phyloP scores from a whole-genome alignment of 2,888 invertebrate species.

The Drosophila birchii region DNA sequence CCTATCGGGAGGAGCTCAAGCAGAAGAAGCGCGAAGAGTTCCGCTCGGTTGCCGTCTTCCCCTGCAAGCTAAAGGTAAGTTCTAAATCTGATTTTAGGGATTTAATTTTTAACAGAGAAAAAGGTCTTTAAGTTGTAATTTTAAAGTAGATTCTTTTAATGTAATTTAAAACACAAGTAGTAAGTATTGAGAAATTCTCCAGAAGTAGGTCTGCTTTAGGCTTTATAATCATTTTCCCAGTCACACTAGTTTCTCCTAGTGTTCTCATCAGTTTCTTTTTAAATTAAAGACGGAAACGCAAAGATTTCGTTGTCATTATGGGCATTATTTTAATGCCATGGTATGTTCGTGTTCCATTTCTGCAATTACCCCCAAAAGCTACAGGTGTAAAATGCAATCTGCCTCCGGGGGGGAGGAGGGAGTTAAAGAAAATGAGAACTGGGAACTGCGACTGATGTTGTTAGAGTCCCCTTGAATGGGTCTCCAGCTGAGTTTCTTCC shows the following conservation, averaged over 20 bases:
- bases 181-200: no score
- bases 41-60: slow-evolving; percentile 98
- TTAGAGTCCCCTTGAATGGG: slow-evolving; percentile 33
- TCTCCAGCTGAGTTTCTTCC: slow-evolving; percentile 66
- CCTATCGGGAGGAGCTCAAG: slow-evolving; percentile 95
- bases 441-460: slow-evolving; percentile 1
- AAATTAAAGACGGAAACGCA: slow-evolving; percentile 11
- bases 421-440: slow-evolving; percentile 16
- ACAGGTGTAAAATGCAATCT: slow-evolving; percentile 83
- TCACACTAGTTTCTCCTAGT: not conserved
- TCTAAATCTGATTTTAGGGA: no score
- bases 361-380: slow-evolving; percentile 74
- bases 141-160: not conserved
- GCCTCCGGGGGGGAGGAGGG: slow-evolving; percentile 49
- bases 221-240: not conserved
- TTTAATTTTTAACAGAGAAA: not conserved
- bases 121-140: not conserved
- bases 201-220: not conserved
- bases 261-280: slow-evolving; percentile 13
- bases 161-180: not conserved
- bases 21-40: slow-evolving; percentile 96
- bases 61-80: slow-evolving; percentile 95
- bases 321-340: slow-evolving; percentile 51
- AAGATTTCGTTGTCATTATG: slow-evolving; percentile 43
- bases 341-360: slow-evolving; percentile 38